Evolutionary conservation across 23 tunicate species (phyloP), one percentile per base, ranked within the genome.

Genomic region (Phallusia fumigata): DNA sequence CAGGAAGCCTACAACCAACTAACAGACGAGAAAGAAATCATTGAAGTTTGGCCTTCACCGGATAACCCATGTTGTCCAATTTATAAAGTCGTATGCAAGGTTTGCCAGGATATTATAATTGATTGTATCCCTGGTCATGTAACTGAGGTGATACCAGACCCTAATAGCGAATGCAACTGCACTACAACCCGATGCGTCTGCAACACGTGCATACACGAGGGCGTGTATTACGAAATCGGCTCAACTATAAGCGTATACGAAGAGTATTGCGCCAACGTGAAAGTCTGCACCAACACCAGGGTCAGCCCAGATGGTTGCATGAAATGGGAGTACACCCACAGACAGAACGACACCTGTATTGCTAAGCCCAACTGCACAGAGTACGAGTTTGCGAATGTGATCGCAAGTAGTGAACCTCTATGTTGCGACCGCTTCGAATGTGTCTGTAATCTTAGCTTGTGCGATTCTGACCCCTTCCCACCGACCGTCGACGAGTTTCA

Each of bases 401-500:
- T 58, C 15, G 69, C 8, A 5, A 40, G 8, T 10, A 5, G 47
- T 58, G 69, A 58, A 5, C 28, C 69, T 6, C 3, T 21, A 24
- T 58, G 69, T 13, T 58, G 69, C 69, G 69, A 58, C 69, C 28
- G 1, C 5, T 58, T 58, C 69, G 69, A 58, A 58, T 58, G 69
- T 16, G 69, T 40, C 10, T 40, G 47, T 10, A 40, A 40, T 10
- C 47, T 40, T 40, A 10, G 10, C 47, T 40, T 40, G 47, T 40
- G 47, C 47, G 47, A 40, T 10, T 40, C 47, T 40, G 47, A 40
- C 10, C 47, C 47, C 47, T 3, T 3, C 47, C 47, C 47, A 40
- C 47, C 47, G 47, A 40, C 47, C 10, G 47, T 40, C 47, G 47
- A 40, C 47, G 47, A 5, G 5, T 40, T 40, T 40, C 47, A 40